Base-by-base conservation (phyloP, 2,113 vertebrate genomes). In the Festucalex cinctus region DNA sequence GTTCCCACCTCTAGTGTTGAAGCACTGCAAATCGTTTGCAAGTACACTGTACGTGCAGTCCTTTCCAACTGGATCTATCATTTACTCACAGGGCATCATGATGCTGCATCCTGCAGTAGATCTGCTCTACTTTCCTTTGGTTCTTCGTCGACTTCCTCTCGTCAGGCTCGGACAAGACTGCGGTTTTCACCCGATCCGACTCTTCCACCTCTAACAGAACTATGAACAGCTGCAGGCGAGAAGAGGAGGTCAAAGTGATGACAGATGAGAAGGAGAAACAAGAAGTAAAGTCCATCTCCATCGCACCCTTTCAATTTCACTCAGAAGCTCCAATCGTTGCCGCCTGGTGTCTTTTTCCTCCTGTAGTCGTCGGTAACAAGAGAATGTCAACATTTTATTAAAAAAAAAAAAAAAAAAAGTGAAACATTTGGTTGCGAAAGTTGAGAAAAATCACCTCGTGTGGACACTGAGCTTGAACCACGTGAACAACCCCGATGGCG, bases 401-500 rank as follows among this genome's bases (percentile, higher is more conserved):
- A 3, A 6, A 3, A 9, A 24, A 9, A 3, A 10, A n/a, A 49
- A 22, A 9, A 49, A 49, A 49, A 49, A n/a, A 9, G 8, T 14
- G 22, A 26, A 3, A 28, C n/a, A 54, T 1, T 16, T 16, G 44
- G 1, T 6, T 6, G 3, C 1, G 28, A 32, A 32, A 32, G 28
- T 1, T 6, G 28, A 19, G n/a, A 20, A 17, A 0, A 6, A 46
- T 71, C 82, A 96, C 97, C 93, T 95, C 94, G 3, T 92, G 90
- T 32, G 90, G 77, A 0, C 87, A 67, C 16, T 93, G 91, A 0
- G 91, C 90, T 48, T 94, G 91, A 48, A 95, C 92, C 0, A 93
- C 95, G 60, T 94, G 89, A 58, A 98, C 94, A 0, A 95, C 95
- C 26, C 96, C 87, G 0, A 98, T 98, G 78, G 97, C 97, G 10